Percentiles rank a stretch among this genome's conserved stretches.
These are phyloP conservation scores for Lasioglossum malachurum DNA, from an alignment of 2,888 invertebrate genomes.

Conservation along the genomic window DNA sequence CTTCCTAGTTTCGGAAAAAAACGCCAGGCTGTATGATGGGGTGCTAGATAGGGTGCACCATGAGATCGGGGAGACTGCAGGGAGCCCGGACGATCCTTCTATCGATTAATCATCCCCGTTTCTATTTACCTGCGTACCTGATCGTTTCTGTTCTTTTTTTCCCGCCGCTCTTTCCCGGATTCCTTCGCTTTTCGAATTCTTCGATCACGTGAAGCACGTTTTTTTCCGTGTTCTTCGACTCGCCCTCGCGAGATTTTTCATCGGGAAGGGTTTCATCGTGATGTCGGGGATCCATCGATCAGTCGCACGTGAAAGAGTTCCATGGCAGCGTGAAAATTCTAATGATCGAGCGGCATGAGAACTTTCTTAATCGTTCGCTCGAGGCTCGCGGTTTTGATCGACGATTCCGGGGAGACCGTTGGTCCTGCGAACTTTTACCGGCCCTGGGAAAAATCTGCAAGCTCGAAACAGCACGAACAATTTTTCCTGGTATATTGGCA, in stretches of 20 bases:
- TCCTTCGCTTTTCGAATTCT: constrained; percentile 64
- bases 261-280: constrained; percentile 71
- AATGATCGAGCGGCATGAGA: constrained; percentile 83
- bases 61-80: constrained; percentile 63
- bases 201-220: constrained; percentile 42
- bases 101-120: constrained; percentile 82
- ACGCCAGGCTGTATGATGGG: constrained; percentile 26
- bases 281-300: constrained; percentile 80
- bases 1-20: constrained; percentile 45
- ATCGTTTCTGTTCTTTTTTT: constrained; percentile 63
- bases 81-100: constrained; percentile 66
- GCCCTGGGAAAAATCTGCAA: background rate
- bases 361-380: constrained; percentile 80
- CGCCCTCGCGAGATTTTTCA: constrained; percentile 70
- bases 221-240: constrained; percentile 31
- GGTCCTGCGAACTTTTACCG: background rate
- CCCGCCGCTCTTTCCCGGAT: constrained; percentile 38
- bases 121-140: constrained; percentile 76
- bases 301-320: constrained; percentile 81
- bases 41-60: constrained; percentile 39
- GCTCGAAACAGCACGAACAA: background rate
- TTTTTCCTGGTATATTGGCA: too few relatives aligned
- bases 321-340: constrained; percentile 82
- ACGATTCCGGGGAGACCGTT: constrained; percentile 34
- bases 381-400: constrained; percentile 35